phyloP scores from a whole-genome alignment of 1,140 invertebrate genomes.

The Pteromalus puparum region DNA sequence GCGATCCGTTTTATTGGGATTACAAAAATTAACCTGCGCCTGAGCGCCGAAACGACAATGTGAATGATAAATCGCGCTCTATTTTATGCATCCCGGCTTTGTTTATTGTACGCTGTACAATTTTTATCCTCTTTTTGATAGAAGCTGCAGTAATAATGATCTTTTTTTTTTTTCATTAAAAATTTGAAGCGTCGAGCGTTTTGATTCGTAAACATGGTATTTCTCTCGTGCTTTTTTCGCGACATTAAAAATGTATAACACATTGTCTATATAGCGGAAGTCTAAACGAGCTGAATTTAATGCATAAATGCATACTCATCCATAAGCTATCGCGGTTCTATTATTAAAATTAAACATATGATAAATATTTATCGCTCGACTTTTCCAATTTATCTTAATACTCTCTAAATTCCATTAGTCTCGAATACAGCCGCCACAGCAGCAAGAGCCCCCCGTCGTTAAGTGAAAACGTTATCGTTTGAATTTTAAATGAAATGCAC shows the following conservation, averaged over 20 bases:
- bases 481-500: conserved; percentile 14
- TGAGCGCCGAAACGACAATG: conserved; percentile 27
- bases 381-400: conserved; percentile 2
- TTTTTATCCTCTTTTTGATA: neutral
- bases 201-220: neutral
- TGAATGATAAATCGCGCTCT: conserved; percentile 44
- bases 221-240: neutral
- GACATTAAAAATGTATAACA: conserved; percentile 9
- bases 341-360: conserved; percentile 16
- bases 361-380: conserved; percentile 38
- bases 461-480: conserved; percentile 15
- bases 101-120: conserved; percentile 24
- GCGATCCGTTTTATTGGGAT: conserved; percentile 46
- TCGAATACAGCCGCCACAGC: neutral
- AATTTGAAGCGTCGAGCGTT: neutral
- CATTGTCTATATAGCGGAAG: neutral
- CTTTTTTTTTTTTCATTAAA: no score
- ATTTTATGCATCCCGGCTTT: conserved; percentile 1
- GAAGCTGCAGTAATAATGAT: no score
- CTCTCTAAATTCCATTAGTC: conserved; percentile 17
- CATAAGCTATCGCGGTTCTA: neutral
- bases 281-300: neutral
- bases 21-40: conserved; percentile 39
- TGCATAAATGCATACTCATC: conserved; percentile 28
- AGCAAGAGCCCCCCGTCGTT: neutral